These are phyloP conservation scores for Avahi laniger DNA, from an alignment of 2,797 vertebrate genomes.

Conservation along the genomic window DNA sequence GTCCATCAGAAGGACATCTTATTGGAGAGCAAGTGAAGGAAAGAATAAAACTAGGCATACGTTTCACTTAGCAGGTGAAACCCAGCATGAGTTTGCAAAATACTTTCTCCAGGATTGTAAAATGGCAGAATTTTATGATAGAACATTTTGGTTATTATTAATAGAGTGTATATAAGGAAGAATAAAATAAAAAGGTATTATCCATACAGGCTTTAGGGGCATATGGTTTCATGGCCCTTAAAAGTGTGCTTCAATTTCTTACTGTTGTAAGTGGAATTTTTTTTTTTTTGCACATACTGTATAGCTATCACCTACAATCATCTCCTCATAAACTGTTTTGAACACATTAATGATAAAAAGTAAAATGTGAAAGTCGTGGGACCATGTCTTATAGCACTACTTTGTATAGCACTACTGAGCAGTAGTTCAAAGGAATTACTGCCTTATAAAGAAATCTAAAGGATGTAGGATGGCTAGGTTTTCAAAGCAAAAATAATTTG, in stretches of 20 bases:
- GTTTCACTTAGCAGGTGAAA: neutral
- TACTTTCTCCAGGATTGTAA: conserved; percentile 70
- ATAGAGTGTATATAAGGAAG: conserved; percentile 80
- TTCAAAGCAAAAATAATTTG: conserved; percentile 75
- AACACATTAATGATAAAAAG: conserved; percentile 76
- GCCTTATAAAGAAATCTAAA: conserved; percentile 71
- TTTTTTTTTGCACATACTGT: conserved; percentile 82
- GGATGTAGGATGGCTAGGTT: conserved; percentile 67
- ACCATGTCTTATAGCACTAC: conserved; percentile 66
- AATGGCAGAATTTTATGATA: conserved; percentile 74
- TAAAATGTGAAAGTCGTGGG: conserved; percentile 59
- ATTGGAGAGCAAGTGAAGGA: neutral
- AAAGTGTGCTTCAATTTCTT: conserved; percentile 76
- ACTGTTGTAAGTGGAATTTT: conserved; percentile 77
- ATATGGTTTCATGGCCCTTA: conserved; percentile 72
- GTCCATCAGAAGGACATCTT: neutral
- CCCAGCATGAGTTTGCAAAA: neutral
- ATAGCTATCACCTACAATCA: conserved; percentile 68
- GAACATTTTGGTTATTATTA: conserved; percentile 77
- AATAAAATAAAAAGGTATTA: conserved; percentile 83
- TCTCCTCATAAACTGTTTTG: conserved; percentile 78
- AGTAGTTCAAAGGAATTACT: conserved; percentile 47
- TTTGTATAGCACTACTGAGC: neutral
- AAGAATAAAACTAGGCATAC: neutral
- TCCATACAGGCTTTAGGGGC: conserved; percentile 77